phyloP scores from a whole-genome alignment of 2,888 invertebrate genomes.

The Melanostoma scalare region DNA sequence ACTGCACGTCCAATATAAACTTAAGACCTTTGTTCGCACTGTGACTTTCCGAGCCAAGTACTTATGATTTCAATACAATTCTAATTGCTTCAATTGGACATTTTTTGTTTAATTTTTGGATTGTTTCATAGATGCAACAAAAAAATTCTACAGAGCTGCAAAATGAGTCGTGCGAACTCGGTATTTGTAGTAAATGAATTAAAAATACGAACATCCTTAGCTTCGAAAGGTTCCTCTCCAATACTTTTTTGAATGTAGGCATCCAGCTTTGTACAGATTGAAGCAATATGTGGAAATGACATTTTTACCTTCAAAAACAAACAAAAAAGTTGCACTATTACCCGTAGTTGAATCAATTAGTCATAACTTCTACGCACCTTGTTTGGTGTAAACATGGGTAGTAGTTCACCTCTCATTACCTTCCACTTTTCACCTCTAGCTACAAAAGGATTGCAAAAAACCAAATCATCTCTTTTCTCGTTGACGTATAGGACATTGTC shows the following conservation, averaged over 20 bases:
- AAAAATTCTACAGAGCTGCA: too few species aligned
- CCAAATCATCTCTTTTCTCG: conserved; percentile 74
- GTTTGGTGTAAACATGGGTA: conserved; percentile 77
- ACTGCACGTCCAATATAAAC: too few species aligned
- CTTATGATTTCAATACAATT: too few species aligned
- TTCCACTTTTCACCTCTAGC: conserved; percentile 76
- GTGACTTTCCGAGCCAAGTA: too few species aligned
- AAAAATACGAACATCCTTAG: conserved; percentile 74
- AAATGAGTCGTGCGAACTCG: too few species aligned
- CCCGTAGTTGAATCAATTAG: neutral
- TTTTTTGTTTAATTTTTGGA: too few species aligned
- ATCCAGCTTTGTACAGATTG: conserved; percentile 74
- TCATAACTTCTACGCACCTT: conserved; percentile 65
- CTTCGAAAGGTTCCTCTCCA: conserved; percentile 73
- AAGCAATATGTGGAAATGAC: conserved; percentile 75
- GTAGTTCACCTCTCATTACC: conserved; percentile 75
- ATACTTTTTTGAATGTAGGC: conserved; percentile 65
- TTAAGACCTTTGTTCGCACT: too few species aligned
- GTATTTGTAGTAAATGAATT: neutral
- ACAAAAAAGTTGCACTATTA: too few species aligned
- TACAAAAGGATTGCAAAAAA: conserved; percentile 76
- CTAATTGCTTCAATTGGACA: too few species aligned
- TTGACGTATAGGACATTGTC: conserved; percentile 77
- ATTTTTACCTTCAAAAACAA: conserved; percentile 72
- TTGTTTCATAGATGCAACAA: too few species aligned